Evolutionary conservation across 2,113 vertebrate species (phyloP).

Genomic region (Pseudois nayaur): DNA sequence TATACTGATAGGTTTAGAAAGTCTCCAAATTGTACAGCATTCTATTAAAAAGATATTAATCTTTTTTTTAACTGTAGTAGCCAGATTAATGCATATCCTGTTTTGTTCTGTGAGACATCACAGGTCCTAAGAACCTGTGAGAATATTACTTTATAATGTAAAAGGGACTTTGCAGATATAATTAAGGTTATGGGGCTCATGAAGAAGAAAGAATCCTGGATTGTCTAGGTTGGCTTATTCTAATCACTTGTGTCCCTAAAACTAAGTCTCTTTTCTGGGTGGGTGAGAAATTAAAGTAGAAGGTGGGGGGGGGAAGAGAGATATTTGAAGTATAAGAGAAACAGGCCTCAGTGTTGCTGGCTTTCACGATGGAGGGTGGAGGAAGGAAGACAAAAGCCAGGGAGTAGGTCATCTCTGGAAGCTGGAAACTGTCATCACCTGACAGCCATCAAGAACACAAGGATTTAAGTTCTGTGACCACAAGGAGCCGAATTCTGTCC

Average conservation of each 20-base stretch:
- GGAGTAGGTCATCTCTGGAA: neutral
- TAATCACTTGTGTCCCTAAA: neutral
- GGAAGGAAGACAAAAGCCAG: neutral
- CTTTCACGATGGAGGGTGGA: neutral
- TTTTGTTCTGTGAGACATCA: neutral
- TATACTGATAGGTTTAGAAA: neutral
- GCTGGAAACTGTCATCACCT: neutral
- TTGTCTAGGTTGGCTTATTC: neutral
- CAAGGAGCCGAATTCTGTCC: neutral
- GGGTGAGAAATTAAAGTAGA: neutral
- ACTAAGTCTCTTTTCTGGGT: neutral
- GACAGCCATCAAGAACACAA: neutral
- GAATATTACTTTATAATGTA: neutral
- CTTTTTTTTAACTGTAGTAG: neutral
- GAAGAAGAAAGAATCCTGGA: neutral
- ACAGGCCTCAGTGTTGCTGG: neutral
- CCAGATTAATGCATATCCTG: neutral
- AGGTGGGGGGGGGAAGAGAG: neutral
- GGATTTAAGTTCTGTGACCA: neutral
- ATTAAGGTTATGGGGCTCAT: neutral
- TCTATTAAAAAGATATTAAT: neutral
- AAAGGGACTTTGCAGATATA: neutral
- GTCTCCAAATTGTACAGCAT: neutral
- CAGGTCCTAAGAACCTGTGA: neutral
- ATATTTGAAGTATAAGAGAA: neutral